These are phyloP conservation scores for Lasioglossum pauxillum DNA, from an alignment of 2,888 invertebrate genomes.

Conservation along the genomic window DNA sequence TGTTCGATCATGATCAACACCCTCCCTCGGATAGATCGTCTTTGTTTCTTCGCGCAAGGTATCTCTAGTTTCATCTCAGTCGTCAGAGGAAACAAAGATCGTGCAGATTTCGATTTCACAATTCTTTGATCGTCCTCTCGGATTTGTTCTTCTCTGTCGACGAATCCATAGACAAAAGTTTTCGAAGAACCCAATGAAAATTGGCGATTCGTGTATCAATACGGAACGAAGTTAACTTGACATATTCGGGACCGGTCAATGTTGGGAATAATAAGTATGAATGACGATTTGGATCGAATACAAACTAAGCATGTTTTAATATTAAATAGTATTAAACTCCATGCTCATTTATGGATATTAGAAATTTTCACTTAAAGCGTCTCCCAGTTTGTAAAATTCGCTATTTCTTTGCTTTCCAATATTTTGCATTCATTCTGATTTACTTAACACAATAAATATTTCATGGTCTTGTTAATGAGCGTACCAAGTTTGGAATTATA, in stretches of 20 bases:
- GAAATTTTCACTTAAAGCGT: no score
- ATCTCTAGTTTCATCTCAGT: neutral
- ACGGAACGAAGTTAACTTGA: neutral
- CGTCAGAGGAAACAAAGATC: conserved; percentile 35
- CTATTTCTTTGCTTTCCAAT: no score
- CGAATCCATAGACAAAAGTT: neutral
- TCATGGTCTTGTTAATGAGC: no score
- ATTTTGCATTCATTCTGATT: no score
- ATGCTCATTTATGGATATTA: neutral
- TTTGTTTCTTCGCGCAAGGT: conserved; percentile 26
- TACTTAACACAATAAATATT: no score
- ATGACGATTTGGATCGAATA: neutral
- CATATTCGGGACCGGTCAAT: neutral
- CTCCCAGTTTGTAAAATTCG: no score
- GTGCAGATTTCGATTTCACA: conserved; percentile 27
- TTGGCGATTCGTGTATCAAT: neutral
- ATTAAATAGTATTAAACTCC: neutral
- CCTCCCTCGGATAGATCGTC: conserved; percentile 27
- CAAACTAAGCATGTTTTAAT: neutral
- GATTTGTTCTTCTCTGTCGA: conserved; percentile 41
- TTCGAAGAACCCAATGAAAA: neutral
- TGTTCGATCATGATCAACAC: conserved; percentile 41
- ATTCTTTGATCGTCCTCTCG: conserved; percentile 18
- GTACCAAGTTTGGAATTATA: no score
- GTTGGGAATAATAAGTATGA: neutral